Conservation (phyloP, 2,797 vertebrate species). For the Capromys pilorides region DNA sequence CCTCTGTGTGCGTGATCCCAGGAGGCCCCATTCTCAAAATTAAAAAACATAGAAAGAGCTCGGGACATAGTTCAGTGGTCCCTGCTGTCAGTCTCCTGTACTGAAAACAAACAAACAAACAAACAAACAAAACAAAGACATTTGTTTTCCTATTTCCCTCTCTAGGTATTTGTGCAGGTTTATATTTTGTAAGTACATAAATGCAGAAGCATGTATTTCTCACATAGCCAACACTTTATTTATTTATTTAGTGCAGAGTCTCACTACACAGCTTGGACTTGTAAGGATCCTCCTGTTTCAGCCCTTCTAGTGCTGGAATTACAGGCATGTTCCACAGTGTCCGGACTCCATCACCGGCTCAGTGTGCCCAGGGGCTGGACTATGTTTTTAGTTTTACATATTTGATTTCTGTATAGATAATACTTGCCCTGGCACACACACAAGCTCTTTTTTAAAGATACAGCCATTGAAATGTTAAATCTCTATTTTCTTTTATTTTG, state of each 20-base stretch:
- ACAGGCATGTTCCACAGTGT: too few species aligned
- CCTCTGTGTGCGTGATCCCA: background rate
- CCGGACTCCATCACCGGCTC: too few species aligned
- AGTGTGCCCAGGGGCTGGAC: too few species aligned
- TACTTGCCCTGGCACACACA: background rate
- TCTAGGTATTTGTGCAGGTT: background rate
- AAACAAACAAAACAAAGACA: background rate
- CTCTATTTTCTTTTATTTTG: background rate
- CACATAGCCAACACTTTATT: background rate
- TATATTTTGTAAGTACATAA: background rate
- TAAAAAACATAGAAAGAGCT: background rate
- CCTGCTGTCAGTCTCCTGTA: background rate
- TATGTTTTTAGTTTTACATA: background rate
- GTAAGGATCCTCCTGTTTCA: too few species aligned
- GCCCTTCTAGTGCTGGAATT: too few species aligned
- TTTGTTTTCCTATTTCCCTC: background rate
- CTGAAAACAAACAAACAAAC: too few species aligned
- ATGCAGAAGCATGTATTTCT: background rate
- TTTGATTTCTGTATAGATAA: background rate
- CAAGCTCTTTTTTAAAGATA: background rate
- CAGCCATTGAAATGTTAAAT: background rate
- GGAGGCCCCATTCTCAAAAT: background rate
- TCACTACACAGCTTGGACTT: too few species aligned
- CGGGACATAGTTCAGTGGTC: background rate
- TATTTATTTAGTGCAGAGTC: too few species aligned